These are phyloP conservation scores for Hydra vulgaris DNA, from an alignment of 30 jellyfish, hydroid and myxozoan genomes.

Conservation along the genomic window DNA sequence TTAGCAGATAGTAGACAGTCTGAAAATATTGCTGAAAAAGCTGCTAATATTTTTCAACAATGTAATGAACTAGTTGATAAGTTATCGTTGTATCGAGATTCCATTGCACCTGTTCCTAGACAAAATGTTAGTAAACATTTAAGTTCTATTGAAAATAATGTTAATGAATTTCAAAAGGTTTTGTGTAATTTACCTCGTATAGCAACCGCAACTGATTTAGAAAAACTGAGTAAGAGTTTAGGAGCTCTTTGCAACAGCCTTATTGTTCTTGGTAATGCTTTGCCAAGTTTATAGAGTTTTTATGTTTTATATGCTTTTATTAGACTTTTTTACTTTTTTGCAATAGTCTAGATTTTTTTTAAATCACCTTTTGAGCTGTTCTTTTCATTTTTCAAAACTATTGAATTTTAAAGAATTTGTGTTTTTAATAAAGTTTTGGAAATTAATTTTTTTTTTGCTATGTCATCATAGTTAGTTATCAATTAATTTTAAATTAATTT, in stretches of 20 bases:
- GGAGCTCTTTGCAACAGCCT: neutral
- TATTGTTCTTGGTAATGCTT: neutral
- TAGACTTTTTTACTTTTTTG: neutral
- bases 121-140: slow-evolving; percentile 57
- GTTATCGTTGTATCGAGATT: slow-evolving; percentile 67
- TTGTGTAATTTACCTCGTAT: slow-evolving; percentile 25
- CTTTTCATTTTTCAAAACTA: neutral
- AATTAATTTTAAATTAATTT: too few relatives aligned
- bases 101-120: slow-evolving; percentile 82
- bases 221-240: slow-evolving; percentile 45
- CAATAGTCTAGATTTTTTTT: neutral
- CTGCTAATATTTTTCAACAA: slow-evolving; percentile 25
- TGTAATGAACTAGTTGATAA: slow-evolving; percentile 41
- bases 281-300: slow-evolving; percentile 12
- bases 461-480: too few relatives aligned
- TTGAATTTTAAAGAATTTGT: too few relatives aligned
- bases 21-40: slow-evolving; percentile 35
- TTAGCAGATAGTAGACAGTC: slow-evolving; percentile 56
- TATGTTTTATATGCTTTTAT: neutral
- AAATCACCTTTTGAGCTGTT: neutral
- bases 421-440: too few relatives aligned
- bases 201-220: slow-evolving; percentile 68
- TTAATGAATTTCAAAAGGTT: slow-evolving; percentile 41
- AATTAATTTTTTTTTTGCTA: too few relatives aligned
- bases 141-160: slow-evolving; percentile 45